phyloP scores from a whole-genome alignment of 2,113 vertebrate species.

The Tympanuchus pallidicinctus region DNA sequence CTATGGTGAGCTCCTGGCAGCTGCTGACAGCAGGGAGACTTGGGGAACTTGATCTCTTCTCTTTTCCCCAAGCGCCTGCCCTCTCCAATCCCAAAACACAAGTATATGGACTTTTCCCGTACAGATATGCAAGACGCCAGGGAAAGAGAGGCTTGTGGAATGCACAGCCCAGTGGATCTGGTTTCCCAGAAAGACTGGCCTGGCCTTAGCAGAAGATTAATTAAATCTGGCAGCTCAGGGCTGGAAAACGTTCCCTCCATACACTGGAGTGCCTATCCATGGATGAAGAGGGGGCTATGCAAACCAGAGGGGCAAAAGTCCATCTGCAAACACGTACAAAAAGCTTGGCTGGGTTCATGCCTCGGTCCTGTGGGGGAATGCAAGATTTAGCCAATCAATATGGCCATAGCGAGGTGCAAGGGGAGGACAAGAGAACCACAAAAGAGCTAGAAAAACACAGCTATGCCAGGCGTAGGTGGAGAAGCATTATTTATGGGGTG shows the following conservation, averaged over 20 bases:
- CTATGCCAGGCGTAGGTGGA: conserved; percentile 41
- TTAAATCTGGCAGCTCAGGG: conserved; percentile 68
- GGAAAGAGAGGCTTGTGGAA: conserved; percentile 53
- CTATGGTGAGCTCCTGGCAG: not conserved
- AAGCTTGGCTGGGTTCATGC: conserved; percentile 44
- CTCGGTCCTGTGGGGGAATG: not conserved
- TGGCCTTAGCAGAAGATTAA: conserved; percentile 58
- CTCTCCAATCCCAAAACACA: not conserved
- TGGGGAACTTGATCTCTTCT: not conserved
- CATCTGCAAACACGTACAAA: conserved; percentile 11
- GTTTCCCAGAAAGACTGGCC: conserved; percentile 67
- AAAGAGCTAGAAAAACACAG: conserved; percentile 46
- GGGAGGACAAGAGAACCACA: conserved; percentile 44
- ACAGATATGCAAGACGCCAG: not conserved
- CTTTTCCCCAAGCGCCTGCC: not conserved
- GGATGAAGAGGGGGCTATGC: conserved; percentile 54
- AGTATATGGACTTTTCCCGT: conserved; percentile 17
- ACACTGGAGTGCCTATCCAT: conserved; percentile 21
- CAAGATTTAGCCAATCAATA: not conserved
- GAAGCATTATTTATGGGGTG: not conserved
- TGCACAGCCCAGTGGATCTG: conserved; percentile 52
- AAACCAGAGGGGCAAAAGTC: conserved; percentile 64
- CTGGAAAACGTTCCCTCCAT: conserved; percentile 62
- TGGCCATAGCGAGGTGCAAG: not conserved
- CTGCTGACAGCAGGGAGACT: not conserved